Evolutionary conservation across 2,113 vertebrate genomes (phyloP).

Genomic region (Sorex araneus): DNA sequence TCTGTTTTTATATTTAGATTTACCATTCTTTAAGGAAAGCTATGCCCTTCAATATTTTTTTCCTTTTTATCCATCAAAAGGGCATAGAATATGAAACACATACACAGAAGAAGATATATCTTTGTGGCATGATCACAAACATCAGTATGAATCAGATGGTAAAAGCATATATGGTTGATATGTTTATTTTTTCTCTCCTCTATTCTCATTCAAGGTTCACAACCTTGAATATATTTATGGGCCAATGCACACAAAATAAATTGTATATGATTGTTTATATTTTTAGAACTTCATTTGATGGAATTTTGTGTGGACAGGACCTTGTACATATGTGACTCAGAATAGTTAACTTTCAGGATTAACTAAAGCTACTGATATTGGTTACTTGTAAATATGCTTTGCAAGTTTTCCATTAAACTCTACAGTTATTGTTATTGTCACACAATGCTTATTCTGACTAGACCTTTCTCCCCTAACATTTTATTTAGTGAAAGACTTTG

Average conservation of each 20-base stretch:
- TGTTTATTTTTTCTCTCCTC: slow-evolving; percentile 30
- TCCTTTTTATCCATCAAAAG: background rate
- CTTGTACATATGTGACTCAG: background rate
- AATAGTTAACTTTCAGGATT: slow-evolving; percentile 34
- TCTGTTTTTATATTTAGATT: slow-evolving; percentile 9
- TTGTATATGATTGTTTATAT: background rate
- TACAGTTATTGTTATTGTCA: background rate
- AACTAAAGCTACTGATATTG: slow-evolving; percentile 1
- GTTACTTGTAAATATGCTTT: background rate
- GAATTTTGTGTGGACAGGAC: background rate
- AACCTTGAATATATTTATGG: background rate
- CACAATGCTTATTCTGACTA: slow-evolving; percentile 14
- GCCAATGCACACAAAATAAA: background rate
- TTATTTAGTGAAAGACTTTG: slow-evolving; percentile 71
- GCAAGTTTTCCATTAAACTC: background rate
- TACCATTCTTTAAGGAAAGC: slow-evolving; percentile 5
- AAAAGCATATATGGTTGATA: background rate
- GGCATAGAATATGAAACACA: background rate
- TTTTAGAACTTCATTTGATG: background rate
- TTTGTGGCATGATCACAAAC: background rate
- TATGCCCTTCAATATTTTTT: background rate
- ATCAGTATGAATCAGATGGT: background rate
- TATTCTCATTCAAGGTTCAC: background rate
- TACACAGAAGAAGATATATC: background rate
- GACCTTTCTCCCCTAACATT: slow-evolving; percentile 30